These are phyloP conservation scores for Choristoneura fumiferana DNA, from an alignment of 1,140 invertebrate species.

Conservation along the genomic window DNA sequence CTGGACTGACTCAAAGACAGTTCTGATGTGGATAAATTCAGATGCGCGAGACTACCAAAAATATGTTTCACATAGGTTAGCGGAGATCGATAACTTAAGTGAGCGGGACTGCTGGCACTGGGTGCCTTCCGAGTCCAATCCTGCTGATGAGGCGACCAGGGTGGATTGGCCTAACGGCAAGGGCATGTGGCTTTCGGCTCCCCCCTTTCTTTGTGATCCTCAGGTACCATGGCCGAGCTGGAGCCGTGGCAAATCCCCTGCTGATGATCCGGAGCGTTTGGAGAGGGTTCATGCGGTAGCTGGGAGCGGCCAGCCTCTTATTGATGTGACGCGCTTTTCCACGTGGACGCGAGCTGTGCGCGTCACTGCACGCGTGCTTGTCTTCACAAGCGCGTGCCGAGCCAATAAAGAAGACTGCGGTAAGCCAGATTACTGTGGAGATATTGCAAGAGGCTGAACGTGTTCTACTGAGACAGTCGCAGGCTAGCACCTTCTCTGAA, in stretches of 20 bases:
- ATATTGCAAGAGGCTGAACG: background rate
- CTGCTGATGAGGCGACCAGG: conserved; percentile 37
- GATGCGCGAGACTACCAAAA: conserved; percentile 28
- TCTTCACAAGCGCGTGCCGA: background rate
- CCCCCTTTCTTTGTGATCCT: conserved; percentile 23
- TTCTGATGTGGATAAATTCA: conserved; percentile 21
- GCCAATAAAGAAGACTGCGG: background rate
- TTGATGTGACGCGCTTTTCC: conserved; percentile 5
- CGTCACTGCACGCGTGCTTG: background rate
- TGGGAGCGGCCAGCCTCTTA: background rate
- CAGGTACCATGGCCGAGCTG: conserved; percentile 24
- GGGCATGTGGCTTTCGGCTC: conserved; percentile 30
- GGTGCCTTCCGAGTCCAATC: conserved; percentile 34
- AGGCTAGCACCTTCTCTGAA: background rate
- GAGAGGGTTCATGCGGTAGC: background rate
- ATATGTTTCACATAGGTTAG: conserved; percentile 43
- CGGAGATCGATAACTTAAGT: conserved; percentile 34
- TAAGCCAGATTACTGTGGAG: background rate
- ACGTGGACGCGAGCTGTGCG: conserved; percentile 12
- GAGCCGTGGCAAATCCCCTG: conserved; percentile 8
- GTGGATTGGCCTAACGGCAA: background rate
- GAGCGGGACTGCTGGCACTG: conserved; percentile 35
- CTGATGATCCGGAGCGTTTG: conserved; percentile 5
- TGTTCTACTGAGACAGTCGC: background rate
- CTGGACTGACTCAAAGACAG: conserved; percentile 21